A percentile compares a stretch with the other conserved stretches of the same genome.
phyloP scores from a whole-genome alignment of 2,113 vertebrate genomes.

The Sylvia atricapilla region DNA sequence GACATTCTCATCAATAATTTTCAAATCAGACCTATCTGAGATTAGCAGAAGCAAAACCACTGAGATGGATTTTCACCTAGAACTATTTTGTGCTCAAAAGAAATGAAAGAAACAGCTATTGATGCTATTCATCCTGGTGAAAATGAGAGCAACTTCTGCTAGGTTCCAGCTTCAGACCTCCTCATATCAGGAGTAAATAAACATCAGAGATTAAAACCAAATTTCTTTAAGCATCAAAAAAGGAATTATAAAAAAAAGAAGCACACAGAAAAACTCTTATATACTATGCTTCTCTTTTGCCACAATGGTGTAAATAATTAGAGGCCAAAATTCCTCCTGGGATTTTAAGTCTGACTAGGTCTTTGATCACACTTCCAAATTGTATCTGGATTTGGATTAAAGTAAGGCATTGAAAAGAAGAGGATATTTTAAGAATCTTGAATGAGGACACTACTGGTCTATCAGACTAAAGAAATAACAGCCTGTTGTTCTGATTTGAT shows the following conservation, averaged over 20 bases:
- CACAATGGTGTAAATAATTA: not conserved
- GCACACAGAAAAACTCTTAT: not conserved
- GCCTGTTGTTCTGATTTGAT: not conserved
- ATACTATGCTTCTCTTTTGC: not conserved
- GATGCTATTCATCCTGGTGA: not conserved
- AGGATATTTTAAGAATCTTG: not conserved
- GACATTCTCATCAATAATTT: not conserved
- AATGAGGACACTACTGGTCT: not conserved
- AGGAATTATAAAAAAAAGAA: not conserved
- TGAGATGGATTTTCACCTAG: not conserved
- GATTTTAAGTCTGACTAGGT: not conserved
- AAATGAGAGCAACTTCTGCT: not conserved
- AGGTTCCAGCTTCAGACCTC: not conserved
- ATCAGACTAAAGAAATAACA: not conserved
- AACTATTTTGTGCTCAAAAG: not conserved
- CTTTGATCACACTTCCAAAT: not conserved
- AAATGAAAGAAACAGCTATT: not conserved
- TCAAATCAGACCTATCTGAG: not conserved
- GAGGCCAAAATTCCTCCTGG: not conserved
- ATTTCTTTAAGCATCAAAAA: not conserved
- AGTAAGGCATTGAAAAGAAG: not conserved
- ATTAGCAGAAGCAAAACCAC: not conserved
- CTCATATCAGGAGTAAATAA: not conserved
- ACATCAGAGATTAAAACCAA: not conserved
- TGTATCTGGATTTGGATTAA: not conserved